phyloP scores from a whole-genome alignment of 2,113 vertebrate genomes.

The Dipodomys stephensi region DNA sequence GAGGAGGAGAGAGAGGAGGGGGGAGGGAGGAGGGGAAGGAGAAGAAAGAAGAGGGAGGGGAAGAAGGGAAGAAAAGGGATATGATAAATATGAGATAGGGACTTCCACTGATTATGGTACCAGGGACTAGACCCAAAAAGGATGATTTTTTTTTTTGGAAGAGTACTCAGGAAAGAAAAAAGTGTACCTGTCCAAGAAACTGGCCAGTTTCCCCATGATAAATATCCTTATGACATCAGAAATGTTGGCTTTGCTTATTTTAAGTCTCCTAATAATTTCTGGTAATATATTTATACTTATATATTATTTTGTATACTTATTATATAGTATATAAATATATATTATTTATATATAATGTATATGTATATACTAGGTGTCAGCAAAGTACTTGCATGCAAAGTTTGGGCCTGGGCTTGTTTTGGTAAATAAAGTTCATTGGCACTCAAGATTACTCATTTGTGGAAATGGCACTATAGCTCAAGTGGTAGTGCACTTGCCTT shows the following conservation, averaged over 20 bases:
- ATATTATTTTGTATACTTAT: too few species aligned
- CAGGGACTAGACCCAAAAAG: not conserved
- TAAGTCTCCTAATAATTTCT: not conserved
- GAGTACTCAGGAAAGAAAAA: not conserved
- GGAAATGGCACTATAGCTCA: too few species aligned
- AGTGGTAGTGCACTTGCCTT: too few species aligned
- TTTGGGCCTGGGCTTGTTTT: too few species aligned
- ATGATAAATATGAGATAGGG: not conserved
- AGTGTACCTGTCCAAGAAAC: not conserved
- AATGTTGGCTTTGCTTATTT: not conserved
- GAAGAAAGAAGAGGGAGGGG: not conserved
- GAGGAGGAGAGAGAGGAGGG: not conserved
- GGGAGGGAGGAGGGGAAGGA: too few species aligned
- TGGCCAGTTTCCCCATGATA: too few species aligned
- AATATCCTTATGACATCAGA: not conserved
- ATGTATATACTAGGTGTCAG: not conserved
- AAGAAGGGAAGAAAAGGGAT: not conserved
- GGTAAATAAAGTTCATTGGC: not conserved
- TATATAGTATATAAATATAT: too few species aligned
- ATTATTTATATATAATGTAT: too few species aligned
- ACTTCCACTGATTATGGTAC: not conserved
- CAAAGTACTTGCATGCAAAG: not conserved
- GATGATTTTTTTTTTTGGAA: not conserved
- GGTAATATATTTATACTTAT: too few species aligned
- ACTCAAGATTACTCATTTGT: not conserved